Conservation (phyloP, 2,113 vertebrate species). For the Riparia riparia region DNA sequence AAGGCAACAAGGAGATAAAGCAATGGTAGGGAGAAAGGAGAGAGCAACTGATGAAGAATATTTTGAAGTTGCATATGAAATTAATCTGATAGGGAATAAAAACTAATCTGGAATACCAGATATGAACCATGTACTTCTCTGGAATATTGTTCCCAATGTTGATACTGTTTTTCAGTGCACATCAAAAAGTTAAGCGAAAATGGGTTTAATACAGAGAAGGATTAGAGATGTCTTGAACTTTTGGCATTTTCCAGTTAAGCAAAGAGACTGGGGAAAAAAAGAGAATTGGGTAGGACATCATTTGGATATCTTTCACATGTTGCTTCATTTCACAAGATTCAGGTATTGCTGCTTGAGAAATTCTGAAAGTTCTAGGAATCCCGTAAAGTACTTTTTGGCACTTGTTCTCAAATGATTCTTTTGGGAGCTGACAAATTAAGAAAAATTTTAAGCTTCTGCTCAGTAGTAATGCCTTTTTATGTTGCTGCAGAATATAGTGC, state of each 20-base stretch:
- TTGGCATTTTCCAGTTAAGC: no score
- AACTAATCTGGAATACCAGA: background rate
- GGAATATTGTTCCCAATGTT: background rate
- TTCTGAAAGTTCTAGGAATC: background rate
- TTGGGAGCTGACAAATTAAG: background rate
- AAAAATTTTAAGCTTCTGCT: background rate
- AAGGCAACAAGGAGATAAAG: background rate
- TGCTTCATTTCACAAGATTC: background rate
- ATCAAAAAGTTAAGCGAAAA: background rate
- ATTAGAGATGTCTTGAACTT: no score
- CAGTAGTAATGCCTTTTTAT: background rate
- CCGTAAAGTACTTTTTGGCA: background rate
- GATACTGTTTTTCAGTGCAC: background rate
- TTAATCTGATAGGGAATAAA: background rate
- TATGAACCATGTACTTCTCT: background rate
- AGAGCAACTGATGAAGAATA: background rate
- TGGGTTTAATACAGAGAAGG: background rate
- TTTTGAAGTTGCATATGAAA: background rate
- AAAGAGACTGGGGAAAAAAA: background rate
- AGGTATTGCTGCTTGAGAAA: background rate
- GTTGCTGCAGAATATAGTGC: background rate
- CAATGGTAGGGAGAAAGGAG: background rate
- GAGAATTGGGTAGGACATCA: background rate
- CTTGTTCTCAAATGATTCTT: background rate
- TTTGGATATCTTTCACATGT: background rate